Percentiles rank a stretch among this genome's conserved stretches.
These are phyloP conservation scores for Drosophila stalkeri DNA, from an alignment of 2,888 invertebrate species.

Conservation along the genomic window DNA sequence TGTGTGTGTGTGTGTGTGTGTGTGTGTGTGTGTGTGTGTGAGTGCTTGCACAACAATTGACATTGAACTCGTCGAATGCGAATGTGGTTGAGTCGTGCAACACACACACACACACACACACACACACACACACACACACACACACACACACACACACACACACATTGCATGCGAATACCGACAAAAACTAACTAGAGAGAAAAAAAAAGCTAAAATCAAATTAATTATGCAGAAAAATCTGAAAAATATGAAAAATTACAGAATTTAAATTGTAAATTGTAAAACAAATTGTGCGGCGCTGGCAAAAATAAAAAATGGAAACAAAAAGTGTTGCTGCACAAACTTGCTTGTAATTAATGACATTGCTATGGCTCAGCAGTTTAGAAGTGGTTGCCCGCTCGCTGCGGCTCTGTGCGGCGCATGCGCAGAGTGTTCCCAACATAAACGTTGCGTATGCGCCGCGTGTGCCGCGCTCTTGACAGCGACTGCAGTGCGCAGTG, in stretches of 20 bases:
- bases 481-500: constrained; percentile 3
- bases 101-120: constrained; percentile 40
- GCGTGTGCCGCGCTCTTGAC: constrained; percentile 52
- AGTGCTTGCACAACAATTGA: constrained; percentile 56
- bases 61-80: constrained; percentile 64
- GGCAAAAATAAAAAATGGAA: background rate
- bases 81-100: constrained; percentile 45
- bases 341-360: constrained; percentile 70
- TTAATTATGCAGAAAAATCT: constrained; percentile 39
- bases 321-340: constrained; percentile 31
- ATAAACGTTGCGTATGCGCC: constrained; percentile 65
- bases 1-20: background rate
- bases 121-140: constrained; percentile 39
- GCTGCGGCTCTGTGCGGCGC: constrained; percentile 40
- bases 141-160: constrained; percentile 39
- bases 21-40: constrained; percentile 22
- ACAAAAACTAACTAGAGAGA: background rate
- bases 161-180: constrained; percentile 39
- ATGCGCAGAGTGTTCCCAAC: constrained; percentile 60
- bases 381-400: constrained; percentile 50
- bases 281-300: constrained; percentile 53
- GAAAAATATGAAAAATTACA: constrained; percentile 43
- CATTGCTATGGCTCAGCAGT: constrained; percentile 69
- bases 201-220: constrained; percentile 19
- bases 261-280: constrained; percentile 48